A percentile compares a stretch with the other conserved stretches of the same genome.
Evolutionary conservation across 2,888 invertebrate species (phyloP).

Genomic region (Artemia sp.): DNA sequence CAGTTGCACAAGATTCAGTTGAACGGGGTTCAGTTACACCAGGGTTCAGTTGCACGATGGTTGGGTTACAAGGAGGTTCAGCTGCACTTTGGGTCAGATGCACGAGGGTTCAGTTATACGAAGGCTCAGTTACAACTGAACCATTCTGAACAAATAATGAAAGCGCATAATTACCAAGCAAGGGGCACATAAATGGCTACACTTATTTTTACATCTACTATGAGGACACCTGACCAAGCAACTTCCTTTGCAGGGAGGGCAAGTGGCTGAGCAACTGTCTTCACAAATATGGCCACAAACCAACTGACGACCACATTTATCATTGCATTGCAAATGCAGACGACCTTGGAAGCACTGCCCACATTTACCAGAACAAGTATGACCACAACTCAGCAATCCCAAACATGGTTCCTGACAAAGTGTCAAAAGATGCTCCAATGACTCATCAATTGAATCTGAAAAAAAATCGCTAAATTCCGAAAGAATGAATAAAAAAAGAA

Average conservation of each 20-base stretch:
- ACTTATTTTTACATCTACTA: constrained; percentile 35
- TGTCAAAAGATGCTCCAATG: constrained; percentile 28
- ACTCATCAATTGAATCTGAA: no score
- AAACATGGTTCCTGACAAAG: constrained; percentile 37
- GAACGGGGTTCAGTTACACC: no score
- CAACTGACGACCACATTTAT: constrained; percentile 39
- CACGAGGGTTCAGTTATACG: no score
- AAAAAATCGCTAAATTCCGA: no score
- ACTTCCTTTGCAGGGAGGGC: constrained; percentile 32
- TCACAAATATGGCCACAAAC: constrained; percentile 43
- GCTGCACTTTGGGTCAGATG: no score
- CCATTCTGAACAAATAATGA: no score
- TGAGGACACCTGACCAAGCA: constrained; percentile 38
- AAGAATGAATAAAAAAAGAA: no score
- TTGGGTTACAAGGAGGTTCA: no score
- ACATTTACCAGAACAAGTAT: constrained; percentile 40
- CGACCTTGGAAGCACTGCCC: constrained; percentile 42
- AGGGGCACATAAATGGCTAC: constrained; percentile 35
- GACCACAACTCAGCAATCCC: constrained; percentile 35
- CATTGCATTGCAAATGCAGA: constrained; percentile 41
- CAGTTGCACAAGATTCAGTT: no score
- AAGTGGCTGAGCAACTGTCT: constrained; percentile 28
- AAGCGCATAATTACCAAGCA: constrained; percentile 18
- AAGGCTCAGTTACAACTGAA: no score
- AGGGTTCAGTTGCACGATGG: no score